These are phyloP conservation scores for Empis livida DNA, from an alignment of 2,888 invertebrate genomes.

Conservation along the genomic window DNA sequence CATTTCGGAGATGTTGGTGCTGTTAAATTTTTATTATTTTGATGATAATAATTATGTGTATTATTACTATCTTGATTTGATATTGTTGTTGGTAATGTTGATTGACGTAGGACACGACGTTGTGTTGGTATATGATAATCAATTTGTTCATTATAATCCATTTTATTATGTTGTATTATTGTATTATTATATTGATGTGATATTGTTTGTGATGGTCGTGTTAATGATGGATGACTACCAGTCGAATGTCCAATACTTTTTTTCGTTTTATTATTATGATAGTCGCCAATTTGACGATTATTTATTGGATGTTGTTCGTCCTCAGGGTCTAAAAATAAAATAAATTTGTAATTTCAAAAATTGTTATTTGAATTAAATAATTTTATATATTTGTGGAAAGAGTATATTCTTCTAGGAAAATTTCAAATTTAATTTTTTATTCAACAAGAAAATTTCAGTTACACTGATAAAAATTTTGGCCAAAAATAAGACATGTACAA, in stretches of 20 bases:
- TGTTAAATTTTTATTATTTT: slow-evolving; percentile 28
- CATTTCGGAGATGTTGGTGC: slow-evolving; percentile 32
- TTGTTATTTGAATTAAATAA: no score
- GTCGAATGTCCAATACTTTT: slow-evolving; percentile 41
- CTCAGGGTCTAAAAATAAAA: slow-evolving; percentile 25
- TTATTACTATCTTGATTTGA: slow-evolving; percentile 13
- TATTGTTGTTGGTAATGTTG: slow-evolving; percentile 31
- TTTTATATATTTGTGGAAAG: no score
- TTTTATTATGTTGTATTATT: slow-evolving; percentile 7
- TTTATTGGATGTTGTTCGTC: slow-evolving; percentile 19
- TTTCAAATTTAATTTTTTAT: no score
- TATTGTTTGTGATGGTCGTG: slow-evolving; percentile 19
- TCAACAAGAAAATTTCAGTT: no score
- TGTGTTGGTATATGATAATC: slow-evolving; percentile 24
- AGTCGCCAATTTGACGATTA: slow-evolving; percentile 8
- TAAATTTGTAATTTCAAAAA: no score
- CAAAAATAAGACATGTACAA: no score
- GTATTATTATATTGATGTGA: slow-evolving; percentile 18
- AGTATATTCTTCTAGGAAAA: no score
- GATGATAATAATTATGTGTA: background rate
- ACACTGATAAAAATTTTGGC: no score
- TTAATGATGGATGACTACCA: slow-evolving; percentile 27
- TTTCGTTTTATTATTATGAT: slow-evolving; percentile 44
- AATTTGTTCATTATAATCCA: slow-evolving; percentile 18
- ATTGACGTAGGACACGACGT: slow-evolving; percentile 31